phyloP scores from a whole-genome alignment of 2,113 vertebrate species.

The Ranitomeya imitator region DNA sequence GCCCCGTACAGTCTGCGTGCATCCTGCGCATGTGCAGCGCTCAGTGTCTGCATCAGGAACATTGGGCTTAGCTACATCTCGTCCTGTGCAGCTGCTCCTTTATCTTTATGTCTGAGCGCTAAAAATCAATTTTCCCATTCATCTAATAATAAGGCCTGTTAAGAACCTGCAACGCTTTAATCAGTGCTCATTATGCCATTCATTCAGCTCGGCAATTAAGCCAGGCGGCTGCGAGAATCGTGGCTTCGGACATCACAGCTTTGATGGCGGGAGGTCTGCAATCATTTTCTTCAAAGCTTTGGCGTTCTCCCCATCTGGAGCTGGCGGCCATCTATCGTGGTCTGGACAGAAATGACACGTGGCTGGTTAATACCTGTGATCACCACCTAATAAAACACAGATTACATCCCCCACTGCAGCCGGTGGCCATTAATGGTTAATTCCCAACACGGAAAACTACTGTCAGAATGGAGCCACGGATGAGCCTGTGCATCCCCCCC shows the following conservation, averaged over 20 bases:
- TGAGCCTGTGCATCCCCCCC: too few species aligned
- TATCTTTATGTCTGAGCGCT: background rate
- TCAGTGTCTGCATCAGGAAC: background rate
- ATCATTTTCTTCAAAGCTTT: slow-evolving; percentile 73
- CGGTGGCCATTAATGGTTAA: too few species aligned
- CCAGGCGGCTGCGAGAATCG: background rate
- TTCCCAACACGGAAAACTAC: too few species aligned
- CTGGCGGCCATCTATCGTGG: slow-evolving; percentile 78
- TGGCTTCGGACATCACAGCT: slow-evolving; percentile 56
- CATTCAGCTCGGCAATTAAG: background rate
- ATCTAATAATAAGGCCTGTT: background rate
- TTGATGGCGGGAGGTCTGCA: slow-evolving; percentile 61
- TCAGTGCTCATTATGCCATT: background rate
- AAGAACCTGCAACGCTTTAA: background rate
- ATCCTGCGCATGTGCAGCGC: background rate
- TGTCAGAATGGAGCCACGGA: too few species aligned
- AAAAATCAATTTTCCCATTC: background rate
- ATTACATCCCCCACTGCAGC: background rate
- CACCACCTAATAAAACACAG: background rate
- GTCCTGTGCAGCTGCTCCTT: background rate
- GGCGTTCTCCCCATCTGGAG: slow-evolving; percentile 80
- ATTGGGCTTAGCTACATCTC: background rate
- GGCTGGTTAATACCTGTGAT: background rate
- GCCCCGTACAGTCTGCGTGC: too few species aligned
- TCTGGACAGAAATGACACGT: slow-evolving; percentile 69